A percentile compares a stretch with the other conserved stretches of the same genome.
These are phyloP conservation scores for Pocillopora grandis DNA, from an alignment of 92 coral and sea anemone species.

Conservation along the genomic window DNA sequence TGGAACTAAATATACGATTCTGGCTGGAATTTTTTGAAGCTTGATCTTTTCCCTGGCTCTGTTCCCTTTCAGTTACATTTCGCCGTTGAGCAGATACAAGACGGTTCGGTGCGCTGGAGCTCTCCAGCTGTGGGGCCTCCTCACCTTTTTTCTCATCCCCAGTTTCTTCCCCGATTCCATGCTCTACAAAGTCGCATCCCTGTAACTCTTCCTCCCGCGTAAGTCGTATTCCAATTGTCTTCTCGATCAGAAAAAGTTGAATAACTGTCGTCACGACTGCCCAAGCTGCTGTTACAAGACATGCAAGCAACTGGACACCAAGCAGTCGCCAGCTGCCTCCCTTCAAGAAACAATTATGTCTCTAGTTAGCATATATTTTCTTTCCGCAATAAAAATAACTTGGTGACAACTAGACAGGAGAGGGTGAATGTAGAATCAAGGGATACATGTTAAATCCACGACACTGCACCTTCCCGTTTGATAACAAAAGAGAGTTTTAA, in stretches of 20 bases:
- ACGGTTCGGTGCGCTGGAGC: background rate
- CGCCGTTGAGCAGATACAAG: background rate
- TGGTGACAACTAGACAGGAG: too few relatives aligned
- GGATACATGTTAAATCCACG: too few relatives aligned
- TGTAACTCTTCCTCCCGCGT: slow-evolving; percentile 73
- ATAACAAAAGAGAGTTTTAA: background rate
- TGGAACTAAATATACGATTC: background rate
- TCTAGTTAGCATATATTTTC: background rate
- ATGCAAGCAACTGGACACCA: slow-evolving; percentile 70
- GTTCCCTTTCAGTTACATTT: background rate
- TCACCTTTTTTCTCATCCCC: slow-evolving; percentile 21
- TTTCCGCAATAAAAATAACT: background rate
- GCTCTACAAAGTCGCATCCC: slow-evolving; percentile 81
- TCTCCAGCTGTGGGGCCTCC: slow-evolving; percentile 5
- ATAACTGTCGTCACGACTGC: slow-evolving; percentile 56
- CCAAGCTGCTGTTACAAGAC: slow-evolving; percentile 66
- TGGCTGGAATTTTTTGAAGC: background rate
- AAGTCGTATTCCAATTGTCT: slow-evolving; percentile 69
- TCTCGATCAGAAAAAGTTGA: slow-evolving; percentile 51
- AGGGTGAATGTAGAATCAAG: too few relatives aligned
- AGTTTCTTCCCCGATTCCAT: slow-evolving; percentile 52
- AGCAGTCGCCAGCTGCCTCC: slow-evolving; percentile 75
- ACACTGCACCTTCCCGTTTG: too few relatives aligned
- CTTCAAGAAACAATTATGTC: slow-evolving; percentile 1
- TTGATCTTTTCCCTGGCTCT: too few relatives aligned